These are phyloP conservation scores for Vulpes ferrilata DNA, from an alignment of 2,113 vertebrate genomes.

Conservation along the genomic window DNA sequence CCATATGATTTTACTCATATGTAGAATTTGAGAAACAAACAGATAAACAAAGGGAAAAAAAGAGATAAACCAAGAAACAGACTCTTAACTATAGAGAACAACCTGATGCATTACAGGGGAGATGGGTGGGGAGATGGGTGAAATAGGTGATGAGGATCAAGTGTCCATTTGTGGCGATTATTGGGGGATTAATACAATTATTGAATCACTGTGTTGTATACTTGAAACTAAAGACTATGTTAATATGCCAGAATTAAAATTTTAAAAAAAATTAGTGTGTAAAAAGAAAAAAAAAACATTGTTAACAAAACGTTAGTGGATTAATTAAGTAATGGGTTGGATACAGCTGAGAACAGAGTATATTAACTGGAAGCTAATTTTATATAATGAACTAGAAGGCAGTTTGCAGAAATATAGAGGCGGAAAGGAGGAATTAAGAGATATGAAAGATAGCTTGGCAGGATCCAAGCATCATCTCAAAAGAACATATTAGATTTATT, in stretches of 20 bases:
- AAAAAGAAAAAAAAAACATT: background rate
- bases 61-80: background rate
- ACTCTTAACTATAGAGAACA: background rate
- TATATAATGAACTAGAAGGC: background rate
- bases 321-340: background rate
- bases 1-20: background rate
- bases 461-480: background rate
- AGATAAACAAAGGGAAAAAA: background rate
- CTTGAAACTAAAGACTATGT: background rate
- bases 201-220: background rate
- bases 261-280: background rate
- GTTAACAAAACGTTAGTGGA: background rate
- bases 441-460: background rate
- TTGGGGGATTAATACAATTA: background rate
- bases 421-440: background rate
- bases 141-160: background rate
- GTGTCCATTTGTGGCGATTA: background rate
- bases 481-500: background rate
- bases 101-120: too few species aligned
- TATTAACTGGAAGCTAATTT: background rate
- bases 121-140: too few species aligned
- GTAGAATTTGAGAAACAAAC: background rate
- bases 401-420: background rate
- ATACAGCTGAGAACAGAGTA: background rate
- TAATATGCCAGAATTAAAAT: background rate